Percentiles rank a stretch among this genome's conserved stretches.
Evolutionary conservation across 2,888 invertebrate genomes (phyloP).

Genomic region (Coenonympha arcania): DNA sequence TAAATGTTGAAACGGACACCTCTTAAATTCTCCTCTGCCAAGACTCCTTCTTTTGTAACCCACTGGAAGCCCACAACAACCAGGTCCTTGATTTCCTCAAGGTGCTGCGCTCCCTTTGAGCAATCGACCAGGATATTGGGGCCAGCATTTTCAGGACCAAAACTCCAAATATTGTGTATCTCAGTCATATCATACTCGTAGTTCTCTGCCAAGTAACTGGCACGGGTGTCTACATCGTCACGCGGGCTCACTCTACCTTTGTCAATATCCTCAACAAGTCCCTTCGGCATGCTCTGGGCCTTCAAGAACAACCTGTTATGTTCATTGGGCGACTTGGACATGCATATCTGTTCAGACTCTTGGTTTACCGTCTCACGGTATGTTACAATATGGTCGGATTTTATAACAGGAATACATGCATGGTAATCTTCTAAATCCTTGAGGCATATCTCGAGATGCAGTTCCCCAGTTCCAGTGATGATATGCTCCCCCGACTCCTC

Average conservation of each 20-base stretch:
- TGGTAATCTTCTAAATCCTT: conserved; percentile 99
- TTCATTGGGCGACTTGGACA: conserved; percentile 99
- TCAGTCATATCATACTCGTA: conserved; percentile 98
- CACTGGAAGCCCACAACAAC: conserved; percentile 99
- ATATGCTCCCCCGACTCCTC: conserved; percentile 99
- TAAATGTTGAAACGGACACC: conserved; percentile 93
- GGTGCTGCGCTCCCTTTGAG: conserved; percentile 99
- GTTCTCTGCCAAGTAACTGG: conserved; percentile 94
- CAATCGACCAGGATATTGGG: conserved; percentile 98
- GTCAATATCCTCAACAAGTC: conserved; percentile 97
- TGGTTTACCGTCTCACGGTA: conserved; percentile 98
- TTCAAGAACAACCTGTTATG: conserved; percentile 99
- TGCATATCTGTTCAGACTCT: conserved; percentile 94
- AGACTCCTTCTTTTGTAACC: conserved; percentile 99
- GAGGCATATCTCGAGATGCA: conserved; percentile 99
- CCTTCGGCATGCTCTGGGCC: conserved; percentile 96
- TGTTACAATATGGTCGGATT: conserved; percentile 99
- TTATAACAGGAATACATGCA: conserved; percentile 98
- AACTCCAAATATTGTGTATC: conserved; percentile 99
- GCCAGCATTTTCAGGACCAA: conserved; percentile 99
- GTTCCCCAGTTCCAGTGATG: conserved; percentile 99
- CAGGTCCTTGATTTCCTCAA: conserved; percentile 99
- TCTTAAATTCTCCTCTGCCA: conserved; percentile 98
- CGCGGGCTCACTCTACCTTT: conserved; percentile 94
- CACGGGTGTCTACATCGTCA: conserved; percentile 98